Conservation (phyloP, 2,797 vertebrate genomes). For the Crenichthys baileyi region DNA sequence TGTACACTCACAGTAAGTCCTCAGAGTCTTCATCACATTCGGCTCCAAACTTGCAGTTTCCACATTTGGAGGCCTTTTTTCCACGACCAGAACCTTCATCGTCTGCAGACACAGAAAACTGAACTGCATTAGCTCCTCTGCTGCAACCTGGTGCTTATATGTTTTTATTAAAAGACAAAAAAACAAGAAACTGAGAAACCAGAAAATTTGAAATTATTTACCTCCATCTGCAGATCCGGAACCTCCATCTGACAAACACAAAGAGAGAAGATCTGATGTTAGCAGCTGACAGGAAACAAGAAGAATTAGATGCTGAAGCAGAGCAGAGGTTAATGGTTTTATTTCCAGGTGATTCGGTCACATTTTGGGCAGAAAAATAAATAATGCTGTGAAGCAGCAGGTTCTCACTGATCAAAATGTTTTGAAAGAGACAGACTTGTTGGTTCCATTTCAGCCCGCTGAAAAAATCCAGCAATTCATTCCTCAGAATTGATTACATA, state of each 20-base stretch:
- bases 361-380: neutral
- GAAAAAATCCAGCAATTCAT: too few species aligned
- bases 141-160: too few species aligned
- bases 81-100: constrained; percentile 92
- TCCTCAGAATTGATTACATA: too few species aligned
- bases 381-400: too few species aligned
- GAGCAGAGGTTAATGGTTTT: too few species aligned
- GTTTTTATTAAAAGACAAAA: too few species aligned
- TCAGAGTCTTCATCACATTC: constrained; percentile 98
- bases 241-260: constrained; percentile 83
- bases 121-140: neutral
- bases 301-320: too few species aligned
- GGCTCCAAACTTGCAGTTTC: constrained; percentile 97
- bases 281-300: constrained; percentile 1
- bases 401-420: too few species aligned
- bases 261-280: neutral
- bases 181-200: too few species aligned
- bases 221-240: constrained; percentile 95
- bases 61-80: constrained; percentile 93
- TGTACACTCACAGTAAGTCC: constrained; percentile 88
- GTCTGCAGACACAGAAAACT: constrained; percentile 75
- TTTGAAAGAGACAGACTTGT: too few species aligned
- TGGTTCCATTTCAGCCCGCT: too few species aligned
- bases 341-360: neutral
- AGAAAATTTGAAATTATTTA: constrained; percentile 46